These are phyloP conservation scores for Acromyrmex charruanus DNA, from an alignment of 1,140 invertebrate species.

Conservation along the genomic window DNA sequence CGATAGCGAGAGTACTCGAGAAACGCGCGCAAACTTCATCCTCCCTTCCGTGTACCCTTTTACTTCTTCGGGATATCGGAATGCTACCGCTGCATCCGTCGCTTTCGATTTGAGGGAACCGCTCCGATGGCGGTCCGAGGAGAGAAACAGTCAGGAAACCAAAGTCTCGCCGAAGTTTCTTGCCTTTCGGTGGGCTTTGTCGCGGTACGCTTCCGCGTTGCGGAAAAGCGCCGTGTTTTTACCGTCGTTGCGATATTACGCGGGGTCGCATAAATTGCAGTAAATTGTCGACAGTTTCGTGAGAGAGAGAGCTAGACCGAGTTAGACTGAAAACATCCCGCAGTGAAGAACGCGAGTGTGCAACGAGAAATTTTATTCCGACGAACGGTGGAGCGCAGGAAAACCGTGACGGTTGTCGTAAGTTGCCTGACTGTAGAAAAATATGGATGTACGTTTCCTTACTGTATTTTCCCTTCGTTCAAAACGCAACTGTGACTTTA, in stretches of 20 bases:
- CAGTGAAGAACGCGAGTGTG: slow-evolving; percentile 34
- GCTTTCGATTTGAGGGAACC: slow-evolving; percentile 42
- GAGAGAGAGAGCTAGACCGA: slow-evolving; percentile 51
- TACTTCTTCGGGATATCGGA: neutral
- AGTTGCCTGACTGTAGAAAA: slow-evolving; percentile 35
- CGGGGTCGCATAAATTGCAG: slow-evolving; percentile 51
- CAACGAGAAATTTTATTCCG: slow-evolving; percentile 44
- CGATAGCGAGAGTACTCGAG: slow-evolving; percentile 59
- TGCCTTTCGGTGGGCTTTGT: slow-evolving; percentile 26
- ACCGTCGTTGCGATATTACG: slow-evolving; percentile 43
- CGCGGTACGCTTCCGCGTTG: slow-evolving; percentile 22
- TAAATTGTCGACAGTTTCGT: slow-evolving; percentile 50
- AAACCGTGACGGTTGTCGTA: slow-evolving; percentile 34
- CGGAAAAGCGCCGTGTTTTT: slow-evolving; percentile 45
- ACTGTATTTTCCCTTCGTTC: slow-evolving; percentile 18
- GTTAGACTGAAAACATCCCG: slow-evolving; percentile 50
- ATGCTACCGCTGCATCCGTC: slow-evolving; percentile 16
- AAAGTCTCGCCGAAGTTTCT: slow-evolving; percentile 48
- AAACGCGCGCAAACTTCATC: slow-evolving; percentile 64
- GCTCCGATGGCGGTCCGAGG: slow-evolving; percentile 2
- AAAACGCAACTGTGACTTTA: neutral
- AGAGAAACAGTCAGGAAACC: slow-evolving; percentile 29
- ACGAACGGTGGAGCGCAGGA: slow-evolving; percentile 15
- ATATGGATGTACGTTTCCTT: slow-evolving; percentile 33
- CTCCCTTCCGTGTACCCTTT: neutral